Evolutionary conservation across 1,140 invertebrate genomes (phyloP).

Genomic region (Cherax destructor): DNA sequence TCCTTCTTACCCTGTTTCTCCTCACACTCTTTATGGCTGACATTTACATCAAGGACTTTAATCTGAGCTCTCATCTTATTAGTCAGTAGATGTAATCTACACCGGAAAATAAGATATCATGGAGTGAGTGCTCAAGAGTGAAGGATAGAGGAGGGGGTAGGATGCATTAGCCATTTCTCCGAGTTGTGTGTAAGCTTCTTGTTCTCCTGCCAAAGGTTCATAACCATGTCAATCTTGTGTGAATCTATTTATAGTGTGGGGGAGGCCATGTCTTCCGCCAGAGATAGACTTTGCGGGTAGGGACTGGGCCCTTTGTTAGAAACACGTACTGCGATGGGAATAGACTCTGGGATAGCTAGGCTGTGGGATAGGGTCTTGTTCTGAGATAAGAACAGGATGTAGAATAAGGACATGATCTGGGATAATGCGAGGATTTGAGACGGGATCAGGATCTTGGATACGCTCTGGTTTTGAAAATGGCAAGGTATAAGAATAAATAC

Average conservation of each 20-base stretch:
- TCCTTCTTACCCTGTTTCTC: not conserved
- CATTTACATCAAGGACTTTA: not conserved
- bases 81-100: not conserved
- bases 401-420: too few relatives aligned
- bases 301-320: too few relatives aligned
- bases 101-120: not conserved
- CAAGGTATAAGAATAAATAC: too few relatives aligned
- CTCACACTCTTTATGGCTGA: not conserved
- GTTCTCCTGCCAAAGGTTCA: not conserved
- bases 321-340: too few relatives aligned
- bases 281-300: too few relatives aligned
- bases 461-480: too few relatives aligned
- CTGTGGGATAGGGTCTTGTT: too few relatives aligned
- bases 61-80: not conserved
- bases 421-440: too few relatives aligned
- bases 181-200: not conserved
- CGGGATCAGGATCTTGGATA: too few relatives aligned
- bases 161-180: not conserved
- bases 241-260: not conserved
- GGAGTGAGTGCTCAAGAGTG: not conserved
- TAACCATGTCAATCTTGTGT: not conserved
- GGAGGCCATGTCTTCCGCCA: too few relatives aligned
- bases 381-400: too few relatives aligned
- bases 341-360: too few relatives aligned
- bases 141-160: not conserved